Evolutionary conservation across 2,113 vertebrate genomes (phyloP), one percentile per base, ranked within the genome.

Genomic region (Leptobrachium leishanense): DNA sequence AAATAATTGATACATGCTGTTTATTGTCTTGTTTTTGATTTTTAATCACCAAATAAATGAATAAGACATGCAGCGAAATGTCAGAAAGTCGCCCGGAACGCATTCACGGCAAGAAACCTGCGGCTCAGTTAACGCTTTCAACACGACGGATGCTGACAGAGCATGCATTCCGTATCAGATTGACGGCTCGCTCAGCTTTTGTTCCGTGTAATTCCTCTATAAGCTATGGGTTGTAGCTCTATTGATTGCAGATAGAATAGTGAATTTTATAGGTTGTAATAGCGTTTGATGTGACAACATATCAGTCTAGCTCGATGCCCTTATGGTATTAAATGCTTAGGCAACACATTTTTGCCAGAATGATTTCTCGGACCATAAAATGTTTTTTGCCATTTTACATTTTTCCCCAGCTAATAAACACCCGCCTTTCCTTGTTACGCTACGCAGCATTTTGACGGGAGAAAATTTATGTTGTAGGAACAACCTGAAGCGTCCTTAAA

Each of bases 21-120:
- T 80, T 74, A 74, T 80, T 80, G 78, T 68, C 71, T 80, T 80
- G 64, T 80, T 74, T 74, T 68, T 80, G 55, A 71, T 79, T 74
- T 79, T 74, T 80, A 74, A 74, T 80, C 71, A 62, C 72, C 71
- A 59, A 62, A 74, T 74, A 74, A 74, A 59, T 79, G 76, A 72
- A 62, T 78, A 68, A 67, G 70, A 68, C 65, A 50, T 42, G 71
- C 41, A 12, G 63, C 40, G 20, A 73, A 79, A 79, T 79, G 62
- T 79, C 77, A 79, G 9, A 55, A 69, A 73, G 42, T 54, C 11
- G 43, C 20, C 13, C 15, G n/a, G 20, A 70, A 50, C 68, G 40
- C 31, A 42, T 63, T 53, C 43, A 6, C 31, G 8, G 12, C 55
- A 12, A n/a, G 41, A 59, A 44, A 15, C 75, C 76, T 43, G 15